Evolutionary conservation across 1,140 invertebrate species (phyloP), one percentile per base, ranked within the genome.

Genomic region (Heliconius eleuchia): DNA sequence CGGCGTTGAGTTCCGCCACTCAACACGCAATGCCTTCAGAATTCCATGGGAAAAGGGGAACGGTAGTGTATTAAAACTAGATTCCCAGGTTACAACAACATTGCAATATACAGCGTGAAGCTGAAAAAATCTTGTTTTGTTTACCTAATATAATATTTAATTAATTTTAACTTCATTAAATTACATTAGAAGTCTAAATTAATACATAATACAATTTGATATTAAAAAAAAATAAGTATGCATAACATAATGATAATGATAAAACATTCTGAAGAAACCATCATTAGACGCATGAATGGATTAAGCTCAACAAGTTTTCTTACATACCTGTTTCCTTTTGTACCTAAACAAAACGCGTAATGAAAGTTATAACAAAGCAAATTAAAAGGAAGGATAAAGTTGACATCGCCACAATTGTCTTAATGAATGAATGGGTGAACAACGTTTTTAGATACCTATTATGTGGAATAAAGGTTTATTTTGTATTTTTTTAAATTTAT

Each of bases 291-390:
- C 57, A 39, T 46, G 19, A 78, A 79, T 71, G 73, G 73, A 8
- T 46, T 18, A 55, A 7, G 19, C 50, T 55, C 18, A 72, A 73
- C 27, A 76, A 34, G 52, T 19, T 73, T 27, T 50, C 76, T 66
- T 46, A 23, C n/a, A 27, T 66, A 66, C 60, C 60, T 30, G 11
- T n/a, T 73, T 71, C 34, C 39, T 55, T 74, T 73, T 52, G 50
- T 52, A 79, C 74, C 60, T 8, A 71, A 76, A 79, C 66, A 80
- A 75, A 81, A 75, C 39, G 76, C 52, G 34, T n/a, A 81, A 78
- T 72, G 76, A 81, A 74, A 77, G 71, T 77, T 80, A 74, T 77
- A 80, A 77, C 79, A 77, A 77, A 81, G 72, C 76, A 57, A 71
- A 73, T 78, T 73, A 78, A 81, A 80, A 77, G 70, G 66, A 66